Conservation (phyloP, 2,113 vertebrate genomes). For the Calidris pygmaea region DNA sequence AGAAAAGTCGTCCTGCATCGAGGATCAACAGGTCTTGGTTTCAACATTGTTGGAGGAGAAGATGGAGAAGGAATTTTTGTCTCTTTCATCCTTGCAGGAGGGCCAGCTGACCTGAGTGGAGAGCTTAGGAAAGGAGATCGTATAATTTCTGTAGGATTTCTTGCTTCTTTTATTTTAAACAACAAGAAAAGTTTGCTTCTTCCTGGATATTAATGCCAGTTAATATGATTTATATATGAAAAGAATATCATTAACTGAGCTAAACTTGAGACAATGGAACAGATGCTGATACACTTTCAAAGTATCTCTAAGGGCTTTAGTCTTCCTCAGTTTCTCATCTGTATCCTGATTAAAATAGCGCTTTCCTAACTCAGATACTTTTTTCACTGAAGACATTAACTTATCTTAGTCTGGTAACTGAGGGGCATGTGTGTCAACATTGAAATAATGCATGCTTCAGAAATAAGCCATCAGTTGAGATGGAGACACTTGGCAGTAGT, state of each 20-base stretch:
- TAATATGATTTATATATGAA: neutral
- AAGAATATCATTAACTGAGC: neutral
- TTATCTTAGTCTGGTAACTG: neutral
- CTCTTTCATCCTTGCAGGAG: conserved; percentile 97
- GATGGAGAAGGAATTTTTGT: conserved; percentile 99
- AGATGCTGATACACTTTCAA: neutral
- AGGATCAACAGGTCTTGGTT: conserved; percentile 93
- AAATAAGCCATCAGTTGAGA: neutral
- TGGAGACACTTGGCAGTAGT: neutral
- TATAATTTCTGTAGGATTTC: conserved; percentile 87
- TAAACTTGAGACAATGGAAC: neutral
- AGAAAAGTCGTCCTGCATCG: conserved; percentile 92
- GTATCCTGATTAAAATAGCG: neutral
- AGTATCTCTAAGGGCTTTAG: neutral
- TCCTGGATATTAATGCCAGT: neutral
- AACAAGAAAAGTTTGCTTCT: neutral
- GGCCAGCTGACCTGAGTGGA: conserved; percentile 94
- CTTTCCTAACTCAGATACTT: neutral
- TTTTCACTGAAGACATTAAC: neutral
- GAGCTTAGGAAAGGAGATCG: conserved; percentile 96
- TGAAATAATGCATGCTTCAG: neutral
- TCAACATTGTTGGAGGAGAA: conserved; percentile 98
- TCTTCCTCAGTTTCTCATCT: neutral
- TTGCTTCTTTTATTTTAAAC: neutral
- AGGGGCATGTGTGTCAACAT: neutral